Conservation (phyloP, 92 coral and sea anemone species). For the Paramuricea clavata region DNA sequence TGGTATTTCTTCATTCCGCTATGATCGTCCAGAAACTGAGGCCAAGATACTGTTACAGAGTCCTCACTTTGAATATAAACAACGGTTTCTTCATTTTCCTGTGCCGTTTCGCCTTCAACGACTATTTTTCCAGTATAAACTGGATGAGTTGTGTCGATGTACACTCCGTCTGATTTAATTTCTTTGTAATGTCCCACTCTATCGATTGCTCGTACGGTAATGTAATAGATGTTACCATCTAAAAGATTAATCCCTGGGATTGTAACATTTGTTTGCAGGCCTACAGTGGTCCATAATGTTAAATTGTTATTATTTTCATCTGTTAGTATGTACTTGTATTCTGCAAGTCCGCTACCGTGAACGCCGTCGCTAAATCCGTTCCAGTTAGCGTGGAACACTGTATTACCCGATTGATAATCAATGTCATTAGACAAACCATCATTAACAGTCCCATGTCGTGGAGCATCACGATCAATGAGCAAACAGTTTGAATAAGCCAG, state of each 20-base stretch:
- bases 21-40: constrained; percentile 81
- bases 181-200: constrained; percentile 75
- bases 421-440: constrained; percentile 85
- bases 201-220: constrained; percentile 82
- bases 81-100: constrained; percentile 64
- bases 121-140: constrained; percentile 81
- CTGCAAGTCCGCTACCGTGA: constrained; percentile 92
- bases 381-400: constrained; percentile 86
- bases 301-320: constrained; percentile 62
- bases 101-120: constrained; percentile 71
- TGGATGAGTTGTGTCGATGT: constrained; percentile 82
- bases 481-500: constrained; percentile 86
- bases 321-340: constrained; percentile 77
- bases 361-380: constrained; percentile 84
- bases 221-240: constrained; percentile 75
- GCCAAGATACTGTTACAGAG: constrained; percentile 72
- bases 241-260: constrained; percentile 70
- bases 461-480: constrained; percentile 89
- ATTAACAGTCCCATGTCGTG: constrained; percentile 80
- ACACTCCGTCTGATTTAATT: constrained; percentile 78
- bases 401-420: constrained; percentile 84
- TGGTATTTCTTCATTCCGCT: constrained; percentile 80
- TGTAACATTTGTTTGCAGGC: constrained; percentile 73
- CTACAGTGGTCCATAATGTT: constrained; percentile 84
- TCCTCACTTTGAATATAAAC: constrained; percentile 73